These are phyloP conservation scores for Tillus elongatus DNA, from an alignment of 2,888 invertebrate genomes.

Conservation along the genomic window DNA sequence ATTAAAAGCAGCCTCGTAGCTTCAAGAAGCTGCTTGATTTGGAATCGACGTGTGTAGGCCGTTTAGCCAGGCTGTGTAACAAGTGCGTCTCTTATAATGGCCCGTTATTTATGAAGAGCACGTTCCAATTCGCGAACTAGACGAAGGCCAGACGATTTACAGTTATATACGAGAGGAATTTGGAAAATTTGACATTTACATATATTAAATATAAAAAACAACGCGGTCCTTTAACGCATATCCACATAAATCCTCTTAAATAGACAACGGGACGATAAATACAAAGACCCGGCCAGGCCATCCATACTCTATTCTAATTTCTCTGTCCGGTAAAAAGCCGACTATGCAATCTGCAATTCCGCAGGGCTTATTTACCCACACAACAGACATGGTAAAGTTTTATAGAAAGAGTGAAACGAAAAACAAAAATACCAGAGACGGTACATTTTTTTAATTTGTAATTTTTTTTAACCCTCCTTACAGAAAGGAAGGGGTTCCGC, in stretches of 20 bases:
- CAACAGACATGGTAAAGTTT: too few relatives aligned
- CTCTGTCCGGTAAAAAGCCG: background rate
- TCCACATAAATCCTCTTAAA: conserved; percentile 1
- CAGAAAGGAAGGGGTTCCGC: too few relatives aligned
- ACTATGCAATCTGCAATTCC: background rate
- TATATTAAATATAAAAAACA: conserved; percentile 1
- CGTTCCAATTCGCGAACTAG: conserved; percentile 4
- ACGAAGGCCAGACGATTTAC: conserved; percentile 4
- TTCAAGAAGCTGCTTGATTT: too few relatives aligned
- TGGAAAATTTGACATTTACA: conserved; percentile 1
- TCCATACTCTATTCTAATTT: background rate
- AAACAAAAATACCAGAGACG: too few relatives aligned
- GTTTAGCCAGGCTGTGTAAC: too few relatives aligned
- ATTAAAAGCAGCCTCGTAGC: too few relatives aligned
- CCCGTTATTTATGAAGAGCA: background rate
- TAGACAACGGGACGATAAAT: background rate
- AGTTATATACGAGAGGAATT: conserved; percentile 1
- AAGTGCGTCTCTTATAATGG: too few relatives aligned
- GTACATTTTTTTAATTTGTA: too few relatives aligned
- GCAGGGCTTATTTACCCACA: too few relatives aligned
- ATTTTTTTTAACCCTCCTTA: too few relatives aligned
- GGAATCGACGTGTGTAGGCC: too few relatives aligned
- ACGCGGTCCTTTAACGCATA: background rate
- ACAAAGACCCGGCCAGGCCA: background rate
- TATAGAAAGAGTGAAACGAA: too few relatives aligned